A percentile compares a stretch with the other conserved stretches of the same genome.
Conservation (phyloP, 2,113 vertebrate genomes). For the Rhineura floridana region DNA sequence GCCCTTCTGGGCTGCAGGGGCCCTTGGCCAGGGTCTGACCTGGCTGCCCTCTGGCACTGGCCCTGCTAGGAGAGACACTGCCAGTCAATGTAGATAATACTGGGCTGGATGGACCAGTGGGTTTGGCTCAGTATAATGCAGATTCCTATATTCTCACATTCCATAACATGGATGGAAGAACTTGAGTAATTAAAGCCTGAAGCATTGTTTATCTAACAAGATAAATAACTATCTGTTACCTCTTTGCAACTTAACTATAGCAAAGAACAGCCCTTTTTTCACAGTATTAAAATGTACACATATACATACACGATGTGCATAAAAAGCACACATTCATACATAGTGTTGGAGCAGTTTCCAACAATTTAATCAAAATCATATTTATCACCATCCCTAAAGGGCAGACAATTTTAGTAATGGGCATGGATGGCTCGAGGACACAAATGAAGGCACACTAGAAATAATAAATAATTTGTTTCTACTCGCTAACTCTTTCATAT, state of each 20-base stretch:
- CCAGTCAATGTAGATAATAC: too few relatives aligned
- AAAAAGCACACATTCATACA: background rate
- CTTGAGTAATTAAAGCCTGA: background rate
- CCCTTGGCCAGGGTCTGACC: too few relatives aligned
- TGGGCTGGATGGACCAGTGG: too few relatives aligned
- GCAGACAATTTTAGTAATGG: background rate
- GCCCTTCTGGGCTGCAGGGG: too few relatives aligned
- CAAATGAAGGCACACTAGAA: background rate
- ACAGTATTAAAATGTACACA: background rate
- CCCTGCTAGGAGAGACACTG: too few relatives aligned
- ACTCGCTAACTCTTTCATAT: slow-evolving; percentile 30
- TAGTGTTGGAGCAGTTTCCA: background rate
- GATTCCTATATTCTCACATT: too few relatives aligned
- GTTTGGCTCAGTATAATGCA: too few relatives aligned
- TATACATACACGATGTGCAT: background rate
- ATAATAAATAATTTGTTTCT: background rate
- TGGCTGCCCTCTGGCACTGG: too few relatives aligned
- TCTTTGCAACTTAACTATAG: background rate
- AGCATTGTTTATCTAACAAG: background rate
- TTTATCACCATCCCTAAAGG: background rate
- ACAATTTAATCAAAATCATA: background rate
- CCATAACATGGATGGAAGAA: background rate
- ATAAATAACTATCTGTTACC: background rate
- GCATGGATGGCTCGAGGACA: background rate
- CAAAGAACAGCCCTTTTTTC: background rate